Base-by-base conservation (phyloP, 2,888 invertebrate species). In the Acholoe squamosa region DNA sequence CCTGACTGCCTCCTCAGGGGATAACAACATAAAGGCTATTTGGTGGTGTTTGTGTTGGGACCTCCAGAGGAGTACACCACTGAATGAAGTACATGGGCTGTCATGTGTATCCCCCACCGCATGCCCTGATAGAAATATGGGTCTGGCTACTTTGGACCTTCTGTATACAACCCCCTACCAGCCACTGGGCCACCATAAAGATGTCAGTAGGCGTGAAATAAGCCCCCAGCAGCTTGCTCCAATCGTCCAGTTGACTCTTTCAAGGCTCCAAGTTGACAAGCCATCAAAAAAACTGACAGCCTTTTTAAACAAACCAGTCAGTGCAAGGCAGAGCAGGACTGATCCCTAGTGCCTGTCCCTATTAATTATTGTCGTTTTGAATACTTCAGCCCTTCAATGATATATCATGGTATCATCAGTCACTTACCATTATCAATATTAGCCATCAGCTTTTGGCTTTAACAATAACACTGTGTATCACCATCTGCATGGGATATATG, bases 71-170 rank as follows among this genome's bases (percentile, higher is more conserved):
- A 76, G 76, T 5, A 28, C 28, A 31, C 14, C 76, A 25, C 28
- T 76, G 31, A 76, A 43, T 80, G 34, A 80, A 80, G 80, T 80
- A 43, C 43, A 16, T 34, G 34, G 43, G 22, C 43, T 43, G 80
- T 34, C 80, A 80, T 22, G 80, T 80, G 80, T 16, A 43, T 43
- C 34, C 80, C 80, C 28, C 71, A 43, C 80, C 80, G 14, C 80
- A 22, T 43, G 80, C 34, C 43, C 22, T 0, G 34, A 43, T 19
- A 33, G 80, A 80, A 22, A 33, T 80, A 80, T 80, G 80, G 34
- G 34, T 43, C 80, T 43, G 34, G 34, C 33, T 16, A 80, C 80
- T 80, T 33, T 25, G 22, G 22, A 1, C 80, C 19, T 19, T 34
- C 43, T 43, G 34, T 76, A 28, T 76, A 76, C 76, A 76, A 25